Evolutionary conservation across 2,797 vertebrate species (phyloP), one percentile per base, ranked within the genome.

Genomic region (Sebastolobus alascanus): DNA sequence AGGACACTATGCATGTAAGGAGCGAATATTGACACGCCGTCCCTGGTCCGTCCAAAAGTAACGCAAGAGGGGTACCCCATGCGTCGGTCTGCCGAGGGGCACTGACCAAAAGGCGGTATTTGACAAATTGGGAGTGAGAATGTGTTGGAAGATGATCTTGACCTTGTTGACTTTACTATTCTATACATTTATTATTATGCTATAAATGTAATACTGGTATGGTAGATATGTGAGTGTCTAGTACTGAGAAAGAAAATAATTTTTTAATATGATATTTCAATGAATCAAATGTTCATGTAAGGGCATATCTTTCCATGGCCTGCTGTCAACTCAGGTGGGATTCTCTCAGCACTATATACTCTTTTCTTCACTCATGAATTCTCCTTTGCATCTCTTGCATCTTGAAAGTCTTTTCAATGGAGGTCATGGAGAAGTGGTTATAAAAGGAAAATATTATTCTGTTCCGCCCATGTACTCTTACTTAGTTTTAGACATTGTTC

Each of bases 351-450:
- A 31, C 25, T 4, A 1, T 13, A 14, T 27, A 27, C 35, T 11
- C 7, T 38, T 70, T 33, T 38, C 3, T n/a, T 35, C 18, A 52
- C 18, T 38, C 13, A 16, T 56, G 16, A 77, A 64, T 63, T 60
- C 20, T 50, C 18, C 54, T 76, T 58, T 55, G 37, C 29, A 43
- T 59, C 25, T 64, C 20, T 56, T 52, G n/a, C 9, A 8, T 67
- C 22, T 60, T 68, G 25, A 81, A 74, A 68, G 46, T 33, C 22
- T 76, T 63, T 35, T 70, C 56, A 68, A 46, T 14, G 4, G 37
- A 84, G 80, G 60, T 78, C 65, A 77, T 40, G 22, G 5, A 60
- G 64, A 75, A 79, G 65, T 79, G 68, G 18, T 58, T 38, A 2
- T 16, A 31, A 50, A 37, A n/a, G 52, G 31, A 46, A 56, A 54